A percentile compares a stretch with the other conserved stretches of the same genome.
These are phyloP conservation scores for Pelodiscus sinensis DNA, from an alignment of 2,113 vertebrate species.

Conservation along the genomic window DNA sequence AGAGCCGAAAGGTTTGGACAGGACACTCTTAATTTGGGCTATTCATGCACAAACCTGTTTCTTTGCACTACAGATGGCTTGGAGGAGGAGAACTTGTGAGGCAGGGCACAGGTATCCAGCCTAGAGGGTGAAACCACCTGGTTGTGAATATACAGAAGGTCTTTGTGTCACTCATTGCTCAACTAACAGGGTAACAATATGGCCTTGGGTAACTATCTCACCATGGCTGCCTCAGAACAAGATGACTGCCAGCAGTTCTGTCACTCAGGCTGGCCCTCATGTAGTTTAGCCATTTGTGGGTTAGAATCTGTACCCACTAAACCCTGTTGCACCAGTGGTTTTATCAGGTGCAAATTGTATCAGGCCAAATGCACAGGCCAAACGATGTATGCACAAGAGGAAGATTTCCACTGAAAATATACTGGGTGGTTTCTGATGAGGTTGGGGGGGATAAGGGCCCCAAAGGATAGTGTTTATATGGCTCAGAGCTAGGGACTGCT, in stretches of 20 bases:
- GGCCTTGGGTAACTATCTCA: too few species aligned
- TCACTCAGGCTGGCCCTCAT: too few species aligned
- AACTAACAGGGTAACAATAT: not conserved
- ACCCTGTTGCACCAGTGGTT: not conserved
- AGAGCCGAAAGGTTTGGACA: constrained; percentile 13
- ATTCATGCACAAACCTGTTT: not conserved
- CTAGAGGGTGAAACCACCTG: not conserved
- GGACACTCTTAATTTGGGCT: not conserved
- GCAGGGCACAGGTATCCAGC: not conserved
- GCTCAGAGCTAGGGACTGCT: not conserved
- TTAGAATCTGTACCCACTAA: not conserved
- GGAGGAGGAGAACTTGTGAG: not conserved
- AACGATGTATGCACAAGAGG: not conserved
- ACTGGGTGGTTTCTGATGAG: not conserved
- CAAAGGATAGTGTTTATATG: not conserved
- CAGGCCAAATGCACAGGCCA: not conserved
- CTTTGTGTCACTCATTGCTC: not conserved
- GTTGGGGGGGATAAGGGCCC: not conserved
- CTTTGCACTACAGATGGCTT: not conserved
- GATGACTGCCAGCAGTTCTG: not conserved
- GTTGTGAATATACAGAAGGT: not conserved
- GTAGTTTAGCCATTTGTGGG: not conserved
- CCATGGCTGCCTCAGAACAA: too few species aligned
- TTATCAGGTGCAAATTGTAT: not conserved
- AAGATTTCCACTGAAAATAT: not conserved